Evolutionary conservation across 2,797 vertebrate species (phyloP).

Genomic region (Hypotaenidia philippensis): DNA sequence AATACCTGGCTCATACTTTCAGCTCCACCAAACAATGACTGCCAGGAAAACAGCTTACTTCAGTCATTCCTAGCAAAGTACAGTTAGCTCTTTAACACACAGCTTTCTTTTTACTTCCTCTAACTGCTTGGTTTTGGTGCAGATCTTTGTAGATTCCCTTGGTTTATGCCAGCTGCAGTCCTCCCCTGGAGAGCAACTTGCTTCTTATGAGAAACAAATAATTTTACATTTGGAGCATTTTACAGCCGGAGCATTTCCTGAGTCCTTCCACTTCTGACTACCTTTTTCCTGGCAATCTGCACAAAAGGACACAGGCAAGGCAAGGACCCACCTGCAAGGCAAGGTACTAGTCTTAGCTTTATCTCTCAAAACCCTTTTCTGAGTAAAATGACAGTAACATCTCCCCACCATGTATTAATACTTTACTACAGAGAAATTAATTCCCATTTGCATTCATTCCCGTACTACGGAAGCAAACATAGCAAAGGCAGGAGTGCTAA

Average conservation of each 20-base stretch:
- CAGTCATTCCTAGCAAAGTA: conserved; percentile 13
- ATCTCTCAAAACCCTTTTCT: neutral
- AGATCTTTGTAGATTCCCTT: neutral
- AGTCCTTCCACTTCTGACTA: neutral
- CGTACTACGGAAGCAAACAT: neutral
- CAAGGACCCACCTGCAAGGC: neutral
- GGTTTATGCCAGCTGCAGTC: neutral
- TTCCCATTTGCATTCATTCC: neutral
- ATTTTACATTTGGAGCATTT: neutral
- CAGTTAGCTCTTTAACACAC: neutral
- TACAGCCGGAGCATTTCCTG: neutral
- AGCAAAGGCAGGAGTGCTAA: neutral
- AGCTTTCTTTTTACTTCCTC: neutral
- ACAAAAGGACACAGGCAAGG: neutral
- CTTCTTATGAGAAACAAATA: neutral
- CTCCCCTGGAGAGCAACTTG: neutral
- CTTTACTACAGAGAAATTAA: neutral
- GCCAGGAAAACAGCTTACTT: conserved; percentile 42
- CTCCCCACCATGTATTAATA: neutral
- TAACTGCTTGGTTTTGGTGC: neutral
- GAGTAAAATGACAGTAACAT: neutral
- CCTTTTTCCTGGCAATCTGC: neutral
- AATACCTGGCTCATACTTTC: conserved; percentile 46
- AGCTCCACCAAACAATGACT: conserved; percentile 39
- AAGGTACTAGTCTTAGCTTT: neutral